Evolutionary conservation across 1,140 invertebrate genomes (phyloP).

Genomic region (Aporrectodea caliginosa): DNA sequence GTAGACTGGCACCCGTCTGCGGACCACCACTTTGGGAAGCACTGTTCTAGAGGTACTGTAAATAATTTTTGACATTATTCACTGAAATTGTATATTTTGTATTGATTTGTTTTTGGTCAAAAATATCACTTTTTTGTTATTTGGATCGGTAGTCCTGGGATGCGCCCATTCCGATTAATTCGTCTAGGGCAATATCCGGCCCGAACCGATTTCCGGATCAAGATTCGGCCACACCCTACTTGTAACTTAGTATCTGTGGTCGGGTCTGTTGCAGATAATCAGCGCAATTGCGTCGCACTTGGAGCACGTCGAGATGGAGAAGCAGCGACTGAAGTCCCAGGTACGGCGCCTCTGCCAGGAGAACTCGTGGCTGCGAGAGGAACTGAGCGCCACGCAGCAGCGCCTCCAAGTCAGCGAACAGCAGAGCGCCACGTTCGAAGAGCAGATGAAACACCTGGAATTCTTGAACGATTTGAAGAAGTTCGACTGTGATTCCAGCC

Average conservation of each 20-base stretch:
- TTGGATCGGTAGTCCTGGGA: too few relatives aligned
- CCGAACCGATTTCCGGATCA: too few relatives aligned
- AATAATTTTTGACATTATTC: too few relatives aligned
- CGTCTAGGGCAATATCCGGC: too few relatives aligned
- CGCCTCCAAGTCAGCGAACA: conserved; percentile 84
- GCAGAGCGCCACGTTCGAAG: conserved; percentile 81
- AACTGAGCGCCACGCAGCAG: conserved; percentile 94
- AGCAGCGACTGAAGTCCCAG: conserved; percentile 96
- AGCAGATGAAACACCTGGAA: conserved; percentile 95
- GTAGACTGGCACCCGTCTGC: too few relatives aligned
- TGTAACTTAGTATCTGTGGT: neutral
- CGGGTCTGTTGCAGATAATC: conserved; percentile 72
- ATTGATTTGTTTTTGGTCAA: too few relatives aligned
- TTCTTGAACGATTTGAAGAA: conserved; percentile 96
- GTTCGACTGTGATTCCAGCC: conserved; percentile 73
- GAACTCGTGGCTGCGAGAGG: conserved; percentile 98
- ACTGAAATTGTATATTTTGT: too few relatives aligned
- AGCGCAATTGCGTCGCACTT: conserved; percentile 91
- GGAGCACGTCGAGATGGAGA: conserved; percentile 97
- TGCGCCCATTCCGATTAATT: too few relatives aligned
- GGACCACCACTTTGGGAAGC: too few relatives aligned
- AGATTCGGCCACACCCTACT: too few relatives aligned
- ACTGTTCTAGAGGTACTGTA: too few relatives aligned
- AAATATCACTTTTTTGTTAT: too few relatives aligned
- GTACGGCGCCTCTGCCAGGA: conserved; percentile 80